Evolutionary conservation across 2,888 invertebrate genomes (phyloP), one percentile per base, ranked within the genome.

Genomic region (Acholoe squamosa): DNA sequence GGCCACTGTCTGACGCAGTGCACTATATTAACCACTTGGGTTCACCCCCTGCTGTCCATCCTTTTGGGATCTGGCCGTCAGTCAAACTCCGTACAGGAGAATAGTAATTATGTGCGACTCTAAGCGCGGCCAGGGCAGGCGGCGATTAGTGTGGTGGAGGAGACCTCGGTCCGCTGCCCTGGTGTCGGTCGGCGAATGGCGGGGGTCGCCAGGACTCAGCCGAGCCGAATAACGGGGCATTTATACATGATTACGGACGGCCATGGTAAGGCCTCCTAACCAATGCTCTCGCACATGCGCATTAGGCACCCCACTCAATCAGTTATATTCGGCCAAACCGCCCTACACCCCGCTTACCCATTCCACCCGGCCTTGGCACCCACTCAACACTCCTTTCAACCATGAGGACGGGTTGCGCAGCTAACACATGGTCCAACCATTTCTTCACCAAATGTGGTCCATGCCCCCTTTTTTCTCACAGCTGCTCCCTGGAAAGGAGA

Each of bases 241-340:
- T 71, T 71, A 25, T 71, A 71, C 28, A 25, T 28, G 71, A 71
- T 71, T 71, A 71, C 71, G 71, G 71, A 25, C 28, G 71, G 71
- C 28, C 25, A 25, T 28, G 71, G 71, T 25, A 71, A 71, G 71
- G 25, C 28, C 25, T 25, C 25, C 71, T 71, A 71, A 71, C 71
- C 71, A 71, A 71, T 71, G 71, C 71, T 71, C 71, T 71, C 71
- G 14, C 19, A 71, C 71, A 71, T 71, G 71, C 71, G 31, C 71
- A 71, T 71, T 71, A 71, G 71, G 71, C 71, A 71, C 71, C 71
- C 71, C 71, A 71, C 71, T 71, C 71, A 71, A 71, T 71, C 71
- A 71, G 71, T 71, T 71, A 71, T 22, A 71, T 71, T 71, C 71
- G 19, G 28, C 25, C 25, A 7, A 5, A 14, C 71, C n/a, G 71